Conservation (phyloP, 1,140 invertebrate genomes). For the Trichogramma pretiosum region DNA sequence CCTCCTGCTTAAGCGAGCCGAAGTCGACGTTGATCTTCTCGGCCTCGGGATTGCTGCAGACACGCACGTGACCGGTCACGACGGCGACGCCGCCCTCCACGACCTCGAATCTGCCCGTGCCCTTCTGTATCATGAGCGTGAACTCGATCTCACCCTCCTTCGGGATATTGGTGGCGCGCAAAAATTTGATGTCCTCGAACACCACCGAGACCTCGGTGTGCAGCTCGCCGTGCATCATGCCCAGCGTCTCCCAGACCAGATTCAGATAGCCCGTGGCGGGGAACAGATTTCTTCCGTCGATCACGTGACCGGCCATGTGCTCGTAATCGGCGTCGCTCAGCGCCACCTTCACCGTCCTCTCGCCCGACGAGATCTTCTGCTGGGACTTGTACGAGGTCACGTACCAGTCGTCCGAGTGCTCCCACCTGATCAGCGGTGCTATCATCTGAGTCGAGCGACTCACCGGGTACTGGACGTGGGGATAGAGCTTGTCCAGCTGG, state of each 20-base stretch:
- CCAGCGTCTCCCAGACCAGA: conserved; percentile 78
- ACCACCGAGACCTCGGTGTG: conserved; percentile 66
- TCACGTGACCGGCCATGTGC: conserved; percentile 73
- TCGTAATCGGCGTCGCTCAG: conserved; percentile 58
- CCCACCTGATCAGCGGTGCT: conserved; percentile 69
- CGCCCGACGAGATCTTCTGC: conserved; percentile 49
- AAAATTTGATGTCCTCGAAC: conserved; percentile 77
- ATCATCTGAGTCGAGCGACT: conserved; percentile 58
- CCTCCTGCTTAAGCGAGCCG: conserved; percentile 26
- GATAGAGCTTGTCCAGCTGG: conserved; percentile 47
- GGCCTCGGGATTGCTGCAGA: conserved; percentile 39
- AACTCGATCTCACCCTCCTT: conserved; percentile 61
- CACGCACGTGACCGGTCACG: conserved; percentile 63
- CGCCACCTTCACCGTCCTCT: conserved; percentile 52
- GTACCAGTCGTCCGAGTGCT: conserved; percentile 70
- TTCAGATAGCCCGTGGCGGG: conserved; percentile 81
- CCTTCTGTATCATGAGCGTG: conserved; percentile 67
- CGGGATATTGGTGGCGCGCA: conserved; percentile 69
- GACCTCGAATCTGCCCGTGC: conserved; percentile 47
- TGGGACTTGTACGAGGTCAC: conserved; percentile 48
- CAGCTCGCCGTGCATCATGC: conserved; percentile 58
- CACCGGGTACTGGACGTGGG: conserved; percentile 56
- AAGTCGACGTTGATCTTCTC: conserved; percentile 17
- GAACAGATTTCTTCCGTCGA: conserved; percentile 76
- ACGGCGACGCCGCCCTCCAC: conserved; percentile 67